Conservation (phyloP, 2,797 vertebrate genomes). For the Orestias chungarensis region DNA sequence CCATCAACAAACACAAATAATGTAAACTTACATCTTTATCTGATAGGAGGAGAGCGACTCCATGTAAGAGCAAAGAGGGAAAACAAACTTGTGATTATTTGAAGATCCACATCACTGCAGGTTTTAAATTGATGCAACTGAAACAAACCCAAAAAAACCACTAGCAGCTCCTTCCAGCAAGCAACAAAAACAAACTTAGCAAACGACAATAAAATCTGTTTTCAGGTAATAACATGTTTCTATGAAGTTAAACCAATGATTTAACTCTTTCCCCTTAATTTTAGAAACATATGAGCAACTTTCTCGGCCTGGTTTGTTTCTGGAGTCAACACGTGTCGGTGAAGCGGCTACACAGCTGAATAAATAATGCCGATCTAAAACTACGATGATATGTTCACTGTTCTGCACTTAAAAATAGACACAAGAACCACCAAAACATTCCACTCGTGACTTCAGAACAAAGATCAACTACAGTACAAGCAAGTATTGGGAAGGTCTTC, state of each 20-base stretch:
- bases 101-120: neutral
- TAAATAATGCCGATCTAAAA: conserved; percentile 61
- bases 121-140: neutral
- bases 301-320: conserved; percentile 13
- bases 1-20: conserved; percentile 60
- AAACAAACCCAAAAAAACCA: too few relatives aligned
- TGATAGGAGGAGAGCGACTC: conserved; percentile 19
- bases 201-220: neutral
- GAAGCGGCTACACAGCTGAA: conserved; percentile 50
- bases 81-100: conserved; percentile 3
- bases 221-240: neutral
- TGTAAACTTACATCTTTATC: conserved; percentile 63
- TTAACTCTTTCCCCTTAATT: neutral
- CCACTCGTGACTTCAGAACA: conserved; percentile 49
- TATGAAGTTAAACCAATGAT: neutral
- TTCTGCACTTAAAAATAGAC: conserved; percentile 43
- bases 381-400: conserved; percentile 54
- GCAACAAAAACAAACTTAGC: conserved; percentile 4
- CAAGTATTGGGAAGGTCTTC: conserved; percentile 49
- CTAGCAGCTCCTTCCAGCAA: conserved; percentile 29
- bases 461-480: conserved; percentile 61
- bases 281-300: conserved; percentile 1
- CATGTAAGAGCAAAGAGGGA: neutral
- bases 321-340: conserved; percentile 14
- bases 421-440: conserved; percentile 55